Conservation (phyloP, 2,888 invertebrate genomes). For the Stenodema calcarata region DNA sequence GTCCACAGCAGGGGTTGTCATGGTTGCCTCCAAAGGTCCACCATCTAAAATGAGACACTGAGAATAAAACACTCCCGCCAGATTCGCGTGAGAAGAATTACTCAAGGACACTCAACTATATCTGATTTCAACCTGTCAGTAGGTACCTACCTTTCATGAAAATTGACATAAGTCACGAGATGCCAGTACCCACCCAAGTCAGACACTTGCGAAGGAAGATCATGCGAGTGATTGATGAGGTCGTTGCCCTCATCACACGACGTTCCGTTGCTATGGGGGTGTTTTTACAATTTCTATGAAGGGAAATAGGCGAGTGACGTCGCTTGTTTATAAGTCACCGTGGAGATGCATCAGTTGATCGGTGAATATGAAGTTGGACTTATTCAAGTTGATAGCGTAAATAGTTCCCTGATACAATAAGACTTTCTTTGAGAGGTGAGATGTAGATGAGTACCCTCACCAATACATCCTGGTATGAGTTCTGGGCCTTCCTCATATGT, state of each 20-base stretch:
- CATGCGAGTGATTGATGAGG: not conserved
- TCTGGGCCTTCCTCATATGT: not conserved
- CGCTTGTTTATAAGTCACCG: not conserved
- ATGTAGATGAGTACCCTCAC: not conserved
- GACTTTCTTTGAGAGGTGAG: not conserved
- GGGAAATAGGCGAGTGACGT: not conserved
- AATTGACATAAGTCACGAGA: not conserved
- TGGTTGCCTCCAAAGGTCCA: too few relatives aligned
- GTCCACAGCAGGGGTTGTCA: too few relatives aligned
- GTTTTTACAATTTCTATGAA: not conserved
- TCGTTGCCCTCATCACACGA: not conserved
- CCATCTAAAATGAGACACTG: too few relatives aligned
- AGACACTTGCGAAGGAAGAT: not conserved
- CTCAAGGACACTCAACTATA: not conserved
- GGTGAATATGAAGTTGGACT: not conserved
- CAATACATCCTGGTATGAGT: conserved; percentile 1
- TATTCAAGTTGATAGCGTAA: not conserved
- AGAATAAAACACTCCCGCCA: too few relatives aligned
- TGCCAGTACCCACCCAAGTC: not conserved
- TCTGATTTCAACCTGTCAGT: not conserved
- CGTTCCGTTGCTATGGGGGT: not conserved
- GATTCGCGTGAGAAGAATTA: too few relatives aligned
- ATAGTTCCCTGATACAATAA: not conserved
- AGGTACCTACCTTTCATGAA: not conserved
- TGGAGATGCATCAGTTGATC: not conserved